Evolutionary conservation across 2,113 vertebrate species (phyloP).

Genomic region (Sphyrna mokarran): DNA sequence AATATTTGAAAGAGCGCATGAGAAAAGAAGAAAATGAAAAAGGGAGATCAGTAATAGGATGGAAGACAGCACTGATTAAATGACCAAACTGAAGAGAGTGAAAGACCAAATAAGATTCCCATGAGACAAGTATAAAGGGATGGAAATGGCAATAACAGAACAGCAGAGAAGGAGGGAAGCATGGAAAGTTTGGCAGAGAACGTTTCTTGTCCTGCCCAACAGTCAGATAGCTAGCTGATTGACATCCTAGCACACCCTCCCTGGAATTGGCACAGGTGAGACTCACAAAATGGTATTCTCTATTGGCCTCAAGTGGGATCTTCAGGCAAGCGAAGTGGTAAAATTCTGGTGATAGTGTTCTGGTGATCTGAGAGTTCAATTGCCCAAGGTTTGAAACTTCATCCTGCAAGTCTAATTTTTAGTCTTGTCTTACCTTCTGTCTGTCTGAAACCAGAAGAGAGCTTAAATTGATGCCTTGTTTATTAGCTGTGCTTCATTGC

Average conservation of each 20-base stretch:
- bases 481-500: neutral
- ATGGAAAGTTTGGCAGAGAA: neutral
- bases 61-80: neutral
- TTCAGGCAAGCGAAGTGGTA: too few species aligned
- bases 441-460: neutral
- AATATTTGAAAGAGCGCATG: neutral
- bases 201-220: neutral
- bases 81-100: neutral
- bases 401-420: neutral
- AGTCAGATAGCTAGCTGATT: neutral
- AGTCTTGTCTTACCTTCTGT: neutral
- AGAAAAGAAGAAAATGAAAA: neutral
- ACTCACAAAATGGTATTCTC: too few species aligned
- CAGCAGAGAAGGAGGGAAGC: neutral
- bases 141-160: neutral
- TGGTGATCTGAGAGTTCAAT: neutral
- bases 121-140: neutral
- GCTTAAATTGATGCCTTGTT: neutral
- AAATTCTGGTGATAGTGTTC: too few species aligned
- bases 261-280: too few species aligned
- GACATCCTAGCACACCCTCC: too few species aligned
- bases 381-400: neutral
- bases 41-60: neutral
- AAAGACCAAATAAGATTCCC: neutral
- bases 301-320: too few species aligned